Conservation (phyloP, 2,113 vertebrate species). For the Typhlomys cinereus region DNA sequence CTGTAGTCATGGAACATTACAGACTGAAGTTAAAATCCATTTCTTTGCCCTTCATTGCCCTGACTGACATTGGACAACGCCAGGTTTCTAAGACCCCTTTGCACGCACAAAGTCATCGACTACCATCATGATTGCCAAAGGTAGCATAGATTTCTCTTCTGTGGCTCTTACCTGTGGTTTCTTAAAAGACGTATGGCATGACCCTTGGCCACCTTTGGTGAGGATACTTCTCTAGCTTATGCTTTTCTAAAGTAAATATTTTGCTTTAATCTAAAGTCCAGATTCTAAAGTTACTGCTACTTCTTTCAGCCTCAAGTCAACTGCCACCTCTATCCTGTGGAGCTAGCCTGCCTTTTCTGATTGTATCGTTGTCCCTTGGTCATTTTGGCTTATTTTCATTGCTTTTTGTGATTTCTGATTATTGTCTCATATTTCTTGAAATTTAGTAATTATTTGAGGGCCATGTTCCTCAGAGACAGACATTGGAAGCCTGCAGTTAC, state of each 20-base stretch:
- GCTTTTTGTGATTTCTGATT: not conserved
- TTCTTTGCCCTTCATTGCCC: not conserved
- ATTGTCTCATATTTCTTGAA: not conserved
- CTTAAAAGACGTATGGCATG: not conserved
- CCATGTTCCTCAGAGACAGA: not conserved
- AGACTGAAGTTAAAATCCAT: not conserved
- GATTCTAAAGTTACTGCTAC: not conserved
- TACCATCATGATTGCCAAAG: not conserved
- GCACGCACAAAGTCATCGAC: not conserved
- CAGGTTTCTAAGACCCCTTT: not conserved
- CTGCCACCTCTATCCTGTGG: not conserved
- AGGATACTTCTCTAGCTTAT: not conserved
- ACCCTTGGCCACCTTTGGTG: not conserved
- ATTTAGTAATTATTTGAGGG: not conserved
- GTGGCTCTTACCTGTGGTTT: not conserved
- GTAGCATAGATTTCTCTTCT: not conserved
- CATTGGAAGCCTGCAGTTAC: not conserved
- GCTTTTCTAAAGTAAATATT: not conserved
- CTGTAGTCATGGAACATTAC: not conserved
- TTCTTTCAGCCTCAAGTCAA: not conserved
- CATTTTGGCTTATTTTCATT: not conserved
- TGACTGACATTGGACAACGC: not conserved
- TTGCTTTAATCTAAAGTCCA: not conserved
- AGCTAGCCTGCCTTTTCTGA: not conserved
- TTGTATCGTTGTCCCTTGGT: not conserved